These are phyloP conservation scores for Cotesia chilonis DNA, from an alignment of 1,140 invertebrate species.

Conservation along the genomic window DNA sequence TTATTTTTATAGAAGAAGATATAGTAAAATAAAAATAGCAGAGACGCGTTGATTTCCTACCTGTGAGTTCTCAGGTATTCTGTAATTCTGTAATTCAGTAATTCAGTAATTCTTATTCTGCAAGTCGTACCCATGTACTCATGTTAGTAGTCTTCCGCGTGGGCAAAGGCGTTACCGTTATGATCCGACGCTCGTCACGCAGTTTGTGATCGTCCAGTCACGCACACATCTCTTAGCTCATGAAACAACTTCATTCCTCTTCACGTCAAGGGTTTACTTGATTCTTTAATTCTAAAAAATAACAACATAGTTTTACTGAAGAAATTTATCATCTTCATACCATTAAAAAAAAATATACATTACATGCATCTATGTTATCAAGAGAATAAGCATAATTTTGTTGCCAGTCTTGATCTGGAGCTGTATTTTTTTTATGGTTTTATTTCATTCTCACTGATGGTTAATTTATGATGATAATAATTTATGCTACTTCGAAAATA, in stretches of 20 bases:
- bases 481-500: too few relatives aligned
- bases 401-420: too few relatives aligned
- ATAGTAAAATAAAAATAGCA: constrained; percentile 9
- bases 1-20: constrained; percentile 1
- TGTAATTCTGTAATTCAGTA: too few relatives aligned
- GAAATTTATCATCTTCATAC: too few relatives aligned
- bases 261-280: not conserved
- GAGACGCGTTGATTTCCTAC: constrained; percentile 22
- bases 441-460: too few relatives aligned
- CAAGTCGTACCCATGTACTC: constrained; percentile 1
- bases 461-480: too few relatives aligned
- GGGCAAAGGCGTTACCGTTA: constrained; percentile 34
- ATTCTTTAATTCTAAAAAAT: constrained; percentile 1
- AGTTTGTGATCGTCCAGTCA: constrained; percentile 33
- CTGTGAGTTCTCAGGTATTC: not conserved
- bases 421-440: too few relatives aligned
- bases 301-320: constrained; percentile 11
- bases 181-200: constrained; percentile 32
- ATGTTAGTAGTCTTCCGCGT: constrained; percentile 29
- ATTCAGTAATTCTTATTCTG: too few relatives aligned
- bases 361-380: too few relatives aligned
- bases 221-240: constrained; percentile 24
- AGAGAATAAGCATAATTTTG: too few relatives aligned
- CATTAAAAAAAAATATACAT: too few relatives aligned
- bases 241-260: not conserved